A percentile compares a stretch with the other conserved stretches of the same genome.
Conservation (phyloP, 2,797 vertebrate species). For the Jordanella pulchra region DNA sequence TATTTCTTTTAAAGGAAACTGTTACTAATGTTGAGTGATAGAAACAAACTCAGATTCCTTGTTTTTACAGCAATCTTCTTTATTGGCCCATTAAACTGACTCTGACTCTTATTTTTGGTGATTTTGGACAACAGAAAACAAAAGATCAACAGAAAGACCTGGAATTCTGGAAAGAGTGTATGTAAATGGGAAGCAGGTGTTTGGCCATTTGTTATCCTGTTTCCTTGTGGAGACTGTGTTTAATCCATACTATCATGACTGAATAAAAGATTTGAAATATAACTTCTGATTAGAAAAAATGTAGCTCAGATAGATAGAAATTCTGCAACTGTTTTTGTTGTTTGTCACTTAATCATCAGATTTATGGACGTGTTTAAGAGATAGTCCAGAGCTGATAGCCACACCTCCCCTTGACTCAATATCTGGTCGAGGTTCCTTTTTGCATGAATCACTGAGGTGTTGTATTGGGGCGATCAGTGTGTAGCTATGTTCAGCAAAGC, state of each 20-base stretch:
- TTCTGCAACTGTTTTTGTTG: background rate
- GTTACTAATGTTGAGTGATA: too few relatives aligned
- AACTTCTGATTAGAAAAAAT: background rate
- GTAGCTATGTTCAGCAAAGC: background rate
- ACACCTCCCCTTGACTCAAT: background rate
- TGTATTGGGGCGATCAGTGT: background rate
- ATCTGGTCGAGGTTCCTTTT: background rate
- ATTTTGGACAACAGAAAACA: background rate
- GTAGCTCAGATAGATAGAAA: background rate
- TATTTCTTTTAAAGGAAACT: too few relatives aligned
- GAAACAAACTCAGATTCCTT: too few relatives aligned
- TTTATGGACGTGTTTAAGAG: background rate
- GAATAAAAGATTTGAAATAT: background rate
- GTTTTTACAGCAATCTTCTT: too few relatives aligned
- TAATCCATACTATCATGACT: background rate
- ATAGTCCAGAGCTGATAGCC: background rate
- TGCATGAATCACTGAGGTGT: background rate
- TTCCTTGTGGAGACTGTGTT: too few relatives aligned
- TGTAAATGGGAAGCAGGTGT: background rate
- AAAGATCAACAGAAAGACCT: background rate
- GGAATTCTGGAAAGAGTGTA: background rate
- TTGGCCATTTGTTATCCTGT: too few relatives aligned
- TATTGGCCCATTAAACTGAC: too few relatives aligned
- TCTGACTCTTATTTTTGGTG: background rate
- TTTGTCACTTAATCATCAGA: background rate